Base-by-base conservation (phyloP, 2,888 invertebrate genomes). In the Sphecodes monilicornis region DNA sequence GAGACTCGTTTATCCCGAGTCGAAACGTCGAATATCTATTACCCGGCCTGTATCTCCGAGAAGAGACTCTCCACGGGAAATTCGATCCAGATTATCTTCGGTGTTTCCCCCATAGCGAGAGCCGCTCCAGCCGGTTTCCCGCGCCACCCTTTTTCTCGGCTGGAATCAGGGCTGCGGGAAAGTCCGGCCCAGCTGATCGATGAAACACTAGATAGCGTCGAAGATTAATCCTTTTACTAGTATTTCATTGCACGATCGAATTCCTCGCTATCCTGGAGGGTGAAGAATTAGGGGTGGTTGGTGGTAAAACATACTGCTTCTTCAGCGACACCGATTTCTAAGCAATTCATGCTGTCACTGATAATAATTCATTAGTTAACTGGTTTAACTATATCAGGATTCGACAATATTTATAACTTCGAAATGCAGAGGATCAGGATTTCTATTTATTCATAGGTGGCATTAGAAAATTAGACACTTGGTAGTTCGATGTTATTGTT, bases 21-120 rank as follows among this genome's bases (percentile, higher is more conserved):
- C 69, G 83, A 78, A 82, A 86, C 80, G 85, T 79, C 76, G 80
- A 86, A 86, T 86, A 87, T 86, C 86, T 84, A 87, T 87, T 86
- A 86, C 76, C 66, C 78, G 64, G 26, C 26, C 57, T 71, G 68
- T 86, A 85, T 82, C 68, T 66, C 10, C 32, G 43, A 50, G 22
- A 60, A 69, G 57, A 68, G 76, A 69, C 39, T 41, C 41, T 41
- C 68, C 32, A 32, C 46, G 79, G 80, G 80, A 80, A 83, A 85
- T 76, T 79, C 79, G 76, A 83, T 70, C 77, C 72, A 84, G 76
- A 74, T 83, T 85, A 78, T 83, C 79, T 81, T 69, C 18, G 32
- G 18, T 41, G 26, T 60, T 60, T 74, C 69, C 73, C n/a, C 43
- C 16, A 57, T 18, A n/a, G 22, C 54, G 41, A 16, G 73, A 39